These are phyloP conservation scores for Spodoptera exigua DNA, from an alignment of 2,888 invertebrate genomes.

Conservation along the genomic window DNA sequence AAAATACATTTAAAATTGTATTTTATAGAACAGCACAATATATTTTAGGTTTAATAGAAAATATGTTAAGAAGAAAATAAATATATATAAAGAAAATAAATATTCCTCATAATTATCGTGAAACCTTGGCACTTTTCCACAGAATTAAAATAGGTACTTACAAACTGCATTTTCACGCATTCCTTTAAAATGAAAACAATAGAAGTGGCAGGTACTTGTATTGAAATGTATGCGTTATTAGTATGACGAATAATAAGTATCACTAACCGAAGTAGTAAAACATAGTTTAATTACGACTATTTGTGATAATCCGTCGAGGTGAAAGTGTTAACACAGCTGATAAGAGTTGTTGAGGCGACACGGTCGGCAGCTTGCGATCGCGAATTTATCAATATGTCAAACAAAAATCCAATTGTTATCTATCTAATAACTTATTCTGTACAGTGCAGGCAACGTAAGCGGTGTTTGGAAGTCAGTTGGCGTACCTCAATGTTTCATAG, in stretches of 20 bases:
- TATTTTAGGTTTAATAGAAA: no score
- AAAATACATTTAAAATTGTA: no score
- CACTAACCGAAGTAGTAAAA: constrained; percentile 9
- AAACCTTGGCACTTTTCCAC: no score
- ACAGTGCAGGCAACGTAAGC: constrained; percentile 25
- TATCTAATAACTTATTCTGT: constrained; percentile 52
- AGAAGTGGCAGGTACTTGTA: no score
- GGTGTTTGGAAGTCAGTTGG: constrained; percentile 55
- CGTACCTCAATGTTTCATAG: constrained; percentile 6
- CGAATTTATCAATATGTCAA: constrained; percentile 38
- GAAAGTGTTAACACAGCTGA: constrained; percentile 47
- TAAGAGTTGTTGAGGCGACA: constrained; percentile 45
- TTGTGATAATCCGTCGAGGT: constrained; percentile 25
- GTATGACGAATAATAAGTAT: constrained; percentile 19
- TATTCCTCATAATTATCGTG: no score
- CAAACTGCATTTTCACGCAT: no score
- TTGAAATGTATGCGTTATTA: background rate
- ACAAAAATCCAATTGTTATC: constrained; percentile 59
- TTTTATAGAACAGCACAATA: no score
- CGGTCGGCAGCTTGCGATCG: constrained; percentile 42
- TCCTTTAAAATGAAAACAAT: no score
- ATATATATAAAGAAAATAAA: no score
- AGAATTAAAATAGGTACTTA: no score
- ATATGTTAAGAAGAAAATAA: no score
- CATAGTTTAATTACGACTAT: constrained; percentile 23